A percentile compares a stretch with the other conserved stretches of the same genome.
phyloP scores from a whole-genome alignment of 1,140 invertebrate genomes.

The Marisa cornuarietis region DNA sequence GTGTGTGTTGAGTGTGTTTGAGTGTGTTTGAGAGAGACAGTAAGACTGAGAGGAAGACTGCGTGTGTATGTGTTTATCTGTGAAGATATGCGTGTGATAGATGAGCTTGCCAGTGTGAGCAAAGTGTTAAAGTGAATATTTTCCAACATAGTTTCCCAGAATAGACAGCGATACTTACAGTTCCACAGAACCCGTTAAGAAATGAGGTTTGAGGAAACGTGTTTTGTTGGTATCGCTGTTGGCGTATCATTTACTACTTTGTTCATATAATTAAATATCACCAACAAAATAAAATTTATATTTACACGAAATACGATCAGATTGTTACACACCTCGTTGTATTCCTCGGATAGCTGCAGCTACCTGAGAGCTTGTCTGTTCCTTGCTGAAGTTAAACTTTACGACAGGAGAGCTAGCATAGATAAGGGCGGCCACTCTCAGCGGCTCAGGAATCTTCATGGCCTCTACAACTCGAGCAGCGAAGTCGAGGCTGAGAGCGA shows the following conservation, averaged over 20 bases:
- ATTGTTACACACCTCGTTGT: background rate
- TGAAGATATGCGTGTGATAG: no score
- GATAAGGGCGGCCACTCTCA: conserved; percentile 24
- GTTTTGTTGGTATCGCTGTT: no score
- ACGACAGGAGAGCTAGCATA: background rate
- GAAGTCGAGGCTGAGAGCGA: conserved; percentile 33
- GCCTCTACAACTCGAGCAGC: conserved; percentile 22
- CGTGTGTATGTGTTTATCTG: no score
- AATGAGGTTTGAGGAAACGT: no score
- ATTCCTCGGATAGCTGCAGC: background rate
- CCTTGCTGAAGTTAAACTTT: conserved; percentile 2
- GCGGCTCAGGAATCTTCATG: conserved; percentile 8
- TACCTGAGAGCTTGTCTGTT: background rate
- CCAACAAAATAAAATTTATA: no score
- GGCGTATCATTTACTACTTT: no score
- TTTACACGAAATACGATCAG: no score
- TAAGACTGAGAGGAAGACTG: background rate
- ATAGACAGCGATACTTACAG: no score
- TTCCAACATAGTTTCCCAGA: background rate
- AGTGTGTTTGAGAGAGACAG: background rate
- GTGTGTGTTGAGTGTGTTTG: no score
- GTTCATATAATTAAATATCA: no score
- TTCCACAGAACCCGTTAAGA: no score
- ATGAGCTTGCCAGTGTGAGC: background rate
- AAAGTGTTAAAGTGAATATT: background rate